A percentile compares a stretch with the other conserved stretches of the same genome.
Conservation (phyloP, 2,113 vertebrate genomes). For the Nothocercus nigrocapillus region DNA sequence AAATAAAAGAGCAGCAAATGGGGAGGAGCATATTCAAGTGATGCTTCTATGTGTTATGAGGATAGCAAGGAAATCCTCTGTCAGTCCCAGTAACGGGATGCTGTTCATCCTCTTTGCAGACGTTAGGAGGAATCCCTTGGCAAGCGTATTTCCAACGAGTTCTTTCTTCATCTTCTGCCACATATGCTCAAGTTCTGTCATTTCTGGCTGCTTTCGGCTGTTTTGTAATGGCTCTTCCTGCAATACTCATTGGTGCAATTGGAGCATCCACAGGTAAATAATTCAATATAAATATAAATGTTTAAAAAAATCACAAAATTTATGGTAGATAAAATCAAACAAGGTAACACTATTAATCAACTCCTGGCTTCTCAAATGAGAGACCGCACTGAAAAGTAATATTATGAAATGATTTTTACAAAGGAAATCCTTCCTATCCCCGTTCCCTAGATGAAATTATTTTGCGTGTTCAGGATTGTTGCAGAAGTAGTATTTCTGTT, state of each 20-base stretch:
- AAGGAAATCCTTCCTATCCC: not conserved
- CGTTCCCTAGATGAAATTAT: not conserved
- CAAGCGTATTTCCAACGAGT: conserved; percentile 98
- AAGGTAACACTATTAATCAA: not conserved
- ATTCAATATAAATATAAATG: not conserved
- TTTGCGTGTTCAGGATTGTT: not conserved
- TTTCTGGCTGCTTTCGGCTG: conserved; percentile 95
- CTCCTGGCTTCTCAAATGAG: not conserved
- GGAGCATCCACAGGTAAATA: conserved; percentile 93
- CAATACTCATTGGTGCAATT: conserved; percentile 93
- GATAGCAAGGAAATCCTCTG: not conserved
- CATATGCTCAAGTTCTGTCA: conserved; percentile 95
- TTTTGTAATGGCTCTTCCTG: conserved; percentile 93
- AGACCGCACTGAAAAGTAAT: not conserved
- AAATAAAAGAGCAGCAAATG: not conserved
- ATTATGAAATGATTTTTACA: not conserved
- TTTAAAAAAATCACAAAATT: not conserved
- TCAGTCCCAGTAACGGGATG: not conserved
- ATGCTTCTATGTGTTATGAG: not conserved
- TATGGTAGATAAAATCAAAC: not conserved
- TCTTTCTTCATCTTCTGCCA: conserved; percentile 96
- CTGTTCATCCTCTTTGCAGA: conserved; percentile 76
- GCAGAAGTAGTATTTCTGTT: not conserved
- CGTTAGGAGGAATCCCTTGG: conserved; percentile 96
- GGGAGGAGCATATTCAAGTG: not conserved